Percentiles rank a stretch among this genome's conserved stretches.
Evolutionary conservation across 2,797 vertebrate genomes (phyloP).

Genomic region (Arctocebus calabarensis): DNA sequence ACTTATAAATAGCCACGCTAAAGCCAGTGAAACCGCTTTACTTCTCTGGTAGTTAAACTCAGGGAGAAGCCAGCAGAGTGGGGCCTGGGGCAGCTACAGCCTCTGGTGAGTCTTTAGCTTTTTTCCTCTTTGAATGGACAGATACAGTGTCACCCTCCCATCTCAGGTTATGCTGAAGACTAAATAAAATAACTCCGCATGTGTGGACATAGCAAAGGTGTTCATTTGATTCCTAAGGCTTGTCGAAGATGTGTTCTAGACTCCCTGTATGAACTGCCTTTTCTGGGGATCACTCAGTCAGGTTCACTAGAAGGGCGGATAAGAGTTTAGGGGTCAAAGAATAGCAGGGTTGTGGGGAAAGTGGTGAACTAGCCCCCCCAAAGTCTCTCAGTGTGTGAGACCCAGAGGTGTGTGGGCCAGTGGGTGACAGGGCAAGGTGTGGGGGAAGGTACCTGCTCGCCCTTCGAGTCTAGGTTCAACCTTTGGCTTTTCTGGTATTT

Average conservation of each 20-base stretch:
- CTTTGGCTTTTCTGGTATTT: background rate
- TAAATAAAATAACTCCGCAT: background rate
- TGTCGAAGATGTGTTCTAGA: background rate
- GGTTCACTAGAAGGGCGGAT: background rate
- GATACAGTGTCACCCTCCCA: background rate
- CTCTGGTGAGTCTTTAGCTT: background rate
- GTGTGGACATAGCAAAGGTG: background rate
- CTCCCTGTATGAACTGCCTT: no score
- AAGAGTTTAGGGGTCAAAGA: background rate
- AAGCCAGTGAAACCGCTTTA: background rate
- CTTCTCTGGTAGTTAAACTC: background rate
- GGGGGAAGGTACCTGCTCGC: background rate
- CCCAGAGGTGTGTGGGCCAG: accelerated
- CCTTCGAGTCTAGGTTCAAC: accelerated
- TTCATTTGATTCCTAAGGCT: background rate
- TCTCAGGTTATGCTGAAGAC: background rate
- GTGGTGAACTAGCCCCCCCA: background rate
- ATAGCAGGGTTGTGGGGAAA: background rate
- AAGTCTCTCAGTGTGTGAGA: accelerated
- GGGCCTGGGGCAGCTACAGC: background rate
- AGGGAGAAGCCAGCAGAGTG: background rate
- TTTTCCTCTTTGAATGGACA: background rate
- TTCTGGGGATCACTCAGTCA: background rate
- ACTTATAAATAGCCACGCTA: constrained; percentile 41
- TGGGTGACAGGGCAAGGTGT: no score